Base-by-base conservation (phyloP, 2,888 invertebrate species). In the Aproaerema taeniolella region DNA sequence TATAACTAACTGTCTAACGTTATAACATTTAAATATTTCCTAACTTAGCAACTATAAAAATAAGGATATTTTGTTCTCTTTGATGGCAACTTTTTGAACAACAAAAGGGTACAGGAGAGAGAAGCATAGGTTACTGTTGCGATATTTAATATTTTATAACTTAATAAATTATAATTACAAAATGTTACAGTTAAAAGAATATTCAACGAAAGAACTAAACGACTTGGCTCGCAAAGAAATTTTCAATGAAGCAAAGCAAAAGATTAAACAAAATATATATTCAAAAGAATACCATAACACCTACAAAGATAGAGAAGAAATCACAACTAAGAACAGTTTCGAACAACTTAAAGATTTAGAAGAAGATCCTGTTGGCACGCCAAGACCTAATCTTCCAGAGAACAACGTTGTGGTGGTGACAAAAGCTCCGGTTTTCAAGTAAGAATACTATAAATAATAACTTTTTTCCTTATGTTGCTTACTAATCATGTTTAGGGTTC, bases 141-240 rank as follows among this genome's bases (percentile, higher is more conserved):
- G n/a, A n/a, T n/a, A n/a, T n/a, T n/a, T n/a, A n/a, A n/a, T n/a
- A n/a, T n/a, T n/a, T n/a, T n/a, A n/a, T n/a, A n/a, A n/a, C n/a
- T n/a, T n/a, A n/a, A n/a, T n/a, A n/a, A n/a, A n/a, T n/a, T n/a
- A n/a, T n/a, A n/a, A n/a, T n/a, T n/a, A n/a, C n/a, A n/a, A n/a
- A n/a, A n/a, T n/a, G 16, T 61, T 55, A 13, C 58, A 85, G 85
- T 52, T 81, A 2, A 82, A 76, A 57, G 75, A 81, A 58, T 86
- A 85, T 43, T 71, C 86, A 13, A 69, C 74, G 0, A 81, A 77
- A 46, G 80, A 85, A 49, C 53, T 85, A 1, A 83, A 85, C 43
- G 66, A 83, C 10, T 52, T 85, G 38, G 73, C 75, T 1, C 64
- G 78, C 20, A 73, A 70, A 44, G 80, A 83, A 43, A 43, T 70